Evolutionary conservation across 2,888 invertebrate species (phyloP).

Genomic region (Linhomoeus sp.): DNA sequence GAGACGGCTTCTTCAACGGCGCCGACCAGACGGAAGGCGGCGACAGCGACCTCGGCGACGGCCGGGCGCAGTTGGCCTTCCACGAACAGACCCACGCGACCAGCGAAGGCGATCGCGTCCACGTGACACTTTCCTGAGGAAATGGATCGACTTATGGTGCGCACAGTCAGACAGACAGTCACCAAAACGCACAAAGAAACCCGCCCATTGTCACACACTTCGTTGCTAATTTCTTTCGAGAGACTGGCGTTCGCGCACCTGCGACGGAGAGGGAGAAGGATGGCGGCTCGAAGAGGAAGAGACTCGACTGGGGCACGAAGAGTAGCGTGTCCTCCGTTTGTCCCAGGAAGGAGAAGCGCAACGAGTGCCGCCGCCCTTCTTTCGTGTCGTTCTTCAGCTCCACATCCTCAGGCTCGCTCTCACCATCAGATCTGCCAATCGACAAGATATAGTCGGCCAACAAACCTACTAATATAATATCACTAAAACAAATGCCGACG

Average conservation of each 20-base stretch:
- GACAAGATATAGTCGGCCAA: no score
- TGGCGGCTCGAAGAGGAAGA: constrained; percentile 48
- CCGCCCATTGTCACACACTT: no score
- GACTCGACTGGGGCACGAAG: constrained; percentile 48
- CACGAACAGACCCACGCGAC: constrained; percentile 45
- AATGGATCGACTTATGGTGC: neutral
- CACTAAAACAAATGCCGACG: no score
- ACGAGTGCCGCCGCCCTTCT: neutral
- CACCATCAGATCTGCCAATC: no score
- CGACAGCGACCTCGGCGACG: constrained; percentile 27
- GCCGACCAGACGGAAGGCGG: no score
- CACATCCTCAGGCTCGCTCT: constrained; percentile 5
- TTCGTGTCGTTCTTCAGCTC: neutral
- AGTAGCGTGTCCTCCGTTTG: constrained; percentile 37
- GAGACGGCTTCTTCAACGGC: no score
- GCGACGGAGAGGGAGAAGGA: constrained; percentile 42
- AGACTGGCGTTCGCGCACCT: constrained; percentile 24
- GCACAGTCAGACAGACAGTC: no score
- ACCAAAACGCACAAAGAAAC: constrained; percentile 16
- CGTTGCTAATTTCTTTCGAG: constrained; percentile 8
- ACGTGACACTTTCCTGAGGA: constrained; percentile 41
- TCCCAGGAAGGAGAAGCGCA: neutral
- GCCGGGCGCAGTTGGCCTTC: constrained; percentile 44
- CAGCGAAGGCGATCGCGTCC: constrained; percentile 43
- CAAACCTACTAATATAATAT: no score